Conservation (phyloP, 2,797 vertebrate genomes). For the Poecilia gillii region DNA sequence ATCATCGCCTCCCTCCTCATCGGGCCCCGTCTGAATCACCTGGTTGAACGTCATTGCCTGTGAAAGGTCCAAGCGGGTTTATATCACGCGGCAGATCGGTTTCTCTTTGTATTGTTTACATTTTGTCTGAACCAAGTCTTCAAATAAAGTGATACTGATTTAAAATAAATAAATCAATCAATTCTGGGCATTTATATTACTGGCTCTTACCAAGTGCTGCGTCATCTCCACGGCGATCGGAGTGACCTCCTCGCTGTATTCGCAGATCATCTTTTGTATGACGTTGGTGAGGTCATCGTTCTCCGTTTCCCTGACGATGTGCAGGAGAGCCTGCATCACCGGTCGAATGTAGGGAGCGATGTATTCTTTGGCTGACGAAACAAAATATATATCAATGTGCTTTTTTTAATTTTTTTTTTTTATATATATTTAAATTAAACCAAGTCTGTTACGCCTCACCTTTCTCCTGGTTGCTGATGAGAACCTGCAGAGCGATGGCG, state of each 20-base stretch:
- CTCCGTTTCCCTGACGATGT: conserved; percentile 98
- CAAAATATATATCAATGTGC: neutral
- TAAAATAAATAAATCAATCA: neutral
- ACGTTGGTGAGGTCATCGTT: conserved; percentile 99
- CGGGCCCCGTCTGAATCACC: conserved; percentile 97
- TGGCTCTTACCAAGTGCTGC: conserved; percentile 91
- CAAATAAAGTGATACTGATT: neutral
- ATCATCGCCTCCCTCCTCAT: conserved; percentile 98
- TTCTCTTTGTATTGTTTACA: neutral
- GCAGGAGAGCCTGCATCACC: conserved; percentile 99
- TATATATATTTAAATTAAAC: neutral
- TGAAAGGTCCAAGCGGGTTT: conserved; percentile 12
- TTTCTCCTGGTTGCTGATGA: conserved; percentile 99
- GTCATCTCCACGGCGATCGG: conserved; percentile 99
- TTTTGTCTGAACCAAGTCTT: neutral
- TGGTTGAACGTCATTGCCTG: conserved; percentile 99
- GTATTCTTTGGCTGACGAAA: conserved; percentile 93
- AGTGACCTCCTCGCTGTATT: conserved; percentile 99
- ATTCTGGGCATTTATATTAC: neutral
- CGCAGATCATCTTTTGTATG: conserved; percentile 99
- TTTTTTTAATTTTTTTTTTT: neutral
- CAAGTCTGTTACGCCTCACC: conserved; percentile 72
- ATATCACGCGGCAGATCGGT: neutral
- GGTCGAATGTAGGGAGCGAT: conserved; percentile 96
- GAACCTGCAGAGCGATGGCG: conserved; percentile 97